Evolutionary conservation across 2,113 vertebrate genomes (phyloP).

Genomic region (Sclerurus mexicanus): DNA sequence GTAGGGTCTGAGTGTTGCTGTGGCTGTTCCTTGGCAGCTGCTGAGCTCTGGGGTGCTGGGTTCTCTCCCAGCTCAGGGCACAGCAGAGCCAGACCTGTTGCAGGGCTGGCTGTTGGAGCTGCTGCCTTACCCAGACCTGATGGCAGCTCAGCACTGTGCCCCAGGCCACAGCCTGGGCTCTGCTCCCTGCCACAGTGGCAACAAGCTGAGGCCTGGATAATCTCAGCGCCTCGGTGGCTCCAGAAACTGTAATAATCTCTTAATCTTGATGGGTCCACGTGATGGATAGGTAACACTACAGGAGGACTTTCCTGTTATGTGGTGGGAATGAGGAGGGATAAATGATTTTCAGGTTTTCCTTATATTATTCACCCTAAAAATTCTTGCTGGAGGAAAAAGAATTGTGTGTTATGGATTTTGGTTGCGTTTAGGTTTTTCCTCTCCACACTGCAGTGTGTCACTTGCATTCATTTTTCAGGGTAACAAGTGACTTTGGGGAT

Average conservation of each 20-base stretch:
- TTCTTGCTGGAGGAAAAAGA: background rate
- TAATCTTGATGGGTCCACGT: background rate
- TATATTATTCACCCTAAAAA: background rate
- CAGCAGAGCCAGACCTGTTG: background rate
- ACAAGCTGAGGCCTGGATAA: background rate
- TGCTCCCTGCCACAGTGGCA: background rate
- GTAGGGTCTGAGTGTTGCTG: background rate
- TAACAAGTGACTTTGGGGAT: background rate
- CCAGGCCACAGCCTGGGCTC: background rate
- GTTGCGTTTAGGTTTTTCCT: background rate
- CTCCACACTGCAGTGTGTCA: too few species aligned
- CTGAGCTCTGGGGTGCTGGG: background rate
- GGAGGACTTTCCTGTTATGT: background rate
- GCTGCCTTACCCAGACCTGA: background rate
- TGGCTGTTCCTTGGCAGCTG: background rate
- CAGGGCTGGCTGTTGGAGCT: background rate
- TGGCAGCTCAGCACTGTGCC: background rate
- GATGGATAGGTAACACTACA: background rate
- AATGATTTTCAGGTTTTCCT: background rate
- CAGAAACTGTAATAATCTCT: slow-evolving; percentile 6
- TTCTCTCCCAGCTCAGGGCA: background rate
- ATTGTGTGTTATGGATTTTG: background rate
- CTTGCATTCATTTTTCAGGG: background rate
- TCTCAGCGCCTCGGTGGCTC: background rate
- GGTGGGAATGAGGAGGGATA: background rate